A percentile compares a stretch with the other conserved stretches of the same genome.
These are phyloP conservation scores for Paramacrobiotus metropolitanus DNA, from an alignment of 1,140 invertebrate species.

Conservation along the genomic window DNA sequence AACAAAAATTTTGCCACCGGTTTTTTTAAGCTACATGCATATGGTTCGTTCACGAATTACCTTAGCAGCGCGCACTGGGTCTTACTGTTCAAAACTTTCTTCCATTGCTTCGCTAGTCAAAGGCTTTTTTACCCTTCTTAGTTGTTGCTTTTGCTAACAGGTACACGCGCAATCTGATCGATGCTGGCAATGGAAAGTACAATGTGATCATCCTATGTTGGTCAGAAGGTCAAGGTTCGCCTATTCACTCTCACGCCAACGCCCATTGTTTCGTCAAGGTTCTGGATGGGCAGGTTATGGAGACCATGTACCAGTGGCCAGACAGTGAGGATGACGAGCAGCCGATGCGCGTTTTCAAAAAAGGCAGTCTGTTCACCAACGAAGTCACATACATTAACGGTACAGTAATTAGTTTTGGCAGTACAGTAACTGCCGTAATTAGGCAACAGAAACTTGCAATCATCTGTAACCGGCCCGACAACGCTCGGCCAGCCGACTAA, in stretches of 20 bases:
- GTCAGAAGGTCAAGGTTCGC: constrained; percentile 76
- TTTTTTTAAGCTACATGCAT: too few relatives aligned
- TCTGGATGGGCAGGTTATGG: constrained; percentile 29
- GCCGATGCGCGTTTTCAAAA: constrained; percentile 17
- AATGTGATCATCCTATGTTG: constrained; percentile 93
- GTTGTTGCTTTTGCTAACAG: constrained; percentile 25
- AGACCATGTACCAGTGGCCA: constrained; percentile 52
- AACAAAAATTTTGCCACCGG: too few relatives aligned
- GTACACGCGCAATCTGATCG: constrained; percentile 79
- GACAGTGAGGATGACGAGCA: constrained; percentile 22
- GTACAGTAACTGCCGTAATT: too few relatives aligned
- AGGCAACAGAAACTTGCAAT: too few relatives aligned
- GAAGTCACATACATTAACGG: constrained; percentile 87
- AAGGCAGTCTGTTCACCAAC: constrained; percentile 38
- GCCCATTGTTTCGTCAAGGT: constrained; percentile 93
- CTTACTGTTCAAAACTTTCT: too few relatives aligned
- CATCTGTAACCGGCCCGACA: too few relatives aligned
- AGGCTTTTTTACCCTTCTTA: constrained; percentile 7
- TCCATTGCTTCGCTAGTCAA: constrained; percentile 5
- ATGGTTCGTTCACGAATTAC: too few relatives aligned
- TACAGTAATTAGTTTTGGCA: too few relatives aligned
- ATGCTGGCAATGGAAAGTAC: constrained; percentile 84
- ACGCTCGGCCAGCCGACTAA: too few relatives aligned
- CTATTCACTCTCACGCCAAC: constrained; percentile 86
- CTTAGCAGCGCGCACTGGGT: too few relatives aligned